Conservation (phyloP, 2,113 vertebrate genomes). For the human region GRCh38 chr18:37454001-37454500, state of each 20-base stretch:
- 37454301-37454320: neutral
- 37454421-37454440: neutral
- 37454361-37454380: neutral
- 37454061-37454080: slow-evolving; percentile 18
- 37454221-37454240: neutral
- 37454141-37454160: neutral
- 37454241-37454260: neutral
- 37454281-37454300: neutral
- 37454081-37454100: slow-evolving; percentile 12
- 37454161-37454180: neutral
- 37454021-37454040: neutral
- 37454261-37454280: neutral
- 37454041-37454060: neutral
- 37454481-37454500: neutral
- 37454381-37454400: neutral
- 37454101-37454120: neutral
- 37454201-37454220: neutral
- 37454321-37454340: neutral
- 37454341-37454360: neutral
- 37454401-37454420: neutral
- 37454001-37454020: neutral
- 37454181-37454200: neutral
- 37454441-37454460: neutral
- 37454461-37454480: neutral
- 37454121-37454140: slow-evolving; percentile 2